phyloP scores from a whole-genome alignment of 2,113 vertebrate species.

The Mesembrinibis cayennensis region DNA sequence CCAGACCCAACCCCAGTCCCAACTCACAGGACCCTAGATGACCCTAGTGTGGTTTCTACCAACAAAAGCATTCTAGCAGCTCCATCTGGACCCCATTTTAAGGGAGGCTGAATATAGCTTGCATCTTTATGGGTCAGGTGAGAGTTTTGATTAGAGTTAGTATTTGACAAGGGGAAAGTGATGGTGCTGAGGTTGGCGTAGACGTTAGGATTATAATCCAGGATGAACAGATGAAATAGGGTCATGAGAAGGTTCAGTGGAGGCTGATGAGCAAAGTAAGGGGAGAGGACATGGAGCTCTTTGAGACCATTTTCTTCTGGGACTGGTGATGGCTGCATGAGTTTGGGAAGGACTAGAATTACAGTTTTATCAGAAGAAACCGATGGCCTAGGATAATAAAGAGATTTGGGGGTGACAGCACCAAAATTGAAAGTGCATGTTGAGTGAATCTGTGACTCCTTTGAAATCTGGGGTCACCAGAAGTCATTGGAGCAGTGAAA shows the following conservation, averaged over 20 bases:
- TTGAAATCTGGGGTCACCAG: not conserved
- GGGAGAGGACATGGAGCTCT: not conserved
- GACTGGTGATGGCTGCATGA: not conserved
- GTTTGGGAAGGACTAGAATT: not conserved
- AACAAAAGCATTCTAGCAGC: not conserved
- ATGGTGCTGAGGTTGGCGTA: not conserved
- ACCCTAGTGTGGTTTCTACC: not conserved
- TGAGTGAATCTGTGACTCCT: not conserved
- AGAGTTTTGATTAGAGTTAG: not conserved
- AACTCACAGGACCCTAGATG: not conserved
- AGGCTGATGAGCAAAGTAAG: not conserved
- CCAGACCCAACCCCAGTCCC: not conserved
- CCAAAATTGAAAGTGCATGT: not conserved
- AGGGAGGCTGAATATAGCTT: not conserved
- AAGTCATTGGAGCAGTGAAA: not conserved
- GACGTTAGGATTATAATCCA: not conserved
- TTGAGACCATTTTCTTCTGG: not conserved
- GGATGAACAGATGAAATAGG: not conserved
- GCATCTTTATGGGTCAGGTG: not conserved
- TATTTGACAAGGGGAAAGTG: not conserved
- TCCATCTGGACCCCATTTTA: not conserved
- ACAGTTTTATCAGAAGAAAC: not conserved
- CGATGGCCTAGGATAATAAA: not conserved
- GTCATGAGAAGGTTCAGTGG: not conserved
- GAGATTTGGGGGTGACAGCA: not conserved